Base-by-base conservation (phyloP, 2,797 vertebrate genomes). In the Nannoperca australis region DNA sequence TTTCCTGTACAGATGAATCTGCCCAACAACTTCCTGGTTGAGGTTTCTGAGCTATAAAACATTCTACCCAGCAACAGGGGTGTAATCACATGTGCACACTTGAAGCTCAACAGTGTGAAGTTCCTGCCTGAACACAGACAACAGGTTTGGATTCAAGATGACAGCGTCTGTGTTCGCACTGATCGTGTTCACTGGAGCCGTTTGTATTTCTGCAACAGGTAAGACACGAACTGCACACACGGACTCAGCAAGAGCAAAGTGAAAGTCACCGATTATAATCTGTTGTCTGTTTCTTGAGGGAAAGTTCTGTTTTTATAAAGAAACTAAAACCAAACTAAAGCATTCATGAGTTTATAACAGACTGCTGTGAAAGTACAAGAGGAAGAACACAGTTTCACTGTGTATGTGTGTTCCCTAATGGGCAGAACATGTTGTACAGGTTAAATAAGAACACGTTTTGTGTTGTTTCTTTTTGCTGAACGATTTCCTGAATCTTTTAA, bases 141-240 rank as follows among this genome's bases (percentile, higher is more conserved):
- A 9, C 18, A 6, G 4, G 18, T 42, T 13, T 20, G 50, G 30
- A 65, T 50, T 17, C 6, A 5, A 34, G 27, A 67, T 73, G 70
- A n/a, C 7, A 14, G 14, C 63, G 42, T 17, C 38, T 34, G 22
- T 18, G 20, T 59, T 61, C 8, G 0, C 0, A 4, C 54, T 81
- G 32, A 34, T 10, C 36, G 11, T 38, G 3, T 10, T 60, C 49
- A 32, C 67, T 2, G 73, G 54, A 49, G 61, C 42, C 7, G 27
- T 64, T 64, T 65, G 38, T 32, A 5, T 44, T 40, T 61, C 62
- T 34, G 56, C 73, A 55, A 36, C 9, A 70, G 42, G 78, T 81
- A 66, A 55, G 78, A 34, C 1, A 5, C 3, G 0, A 20, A 27
- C 59, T 44, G 17, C 30, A n/a, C n/a, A 32, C 17, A 7, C 27